Conservation (phyloP, 2,113 vertebrate species). For the Centropus bengalensis region DNA sequence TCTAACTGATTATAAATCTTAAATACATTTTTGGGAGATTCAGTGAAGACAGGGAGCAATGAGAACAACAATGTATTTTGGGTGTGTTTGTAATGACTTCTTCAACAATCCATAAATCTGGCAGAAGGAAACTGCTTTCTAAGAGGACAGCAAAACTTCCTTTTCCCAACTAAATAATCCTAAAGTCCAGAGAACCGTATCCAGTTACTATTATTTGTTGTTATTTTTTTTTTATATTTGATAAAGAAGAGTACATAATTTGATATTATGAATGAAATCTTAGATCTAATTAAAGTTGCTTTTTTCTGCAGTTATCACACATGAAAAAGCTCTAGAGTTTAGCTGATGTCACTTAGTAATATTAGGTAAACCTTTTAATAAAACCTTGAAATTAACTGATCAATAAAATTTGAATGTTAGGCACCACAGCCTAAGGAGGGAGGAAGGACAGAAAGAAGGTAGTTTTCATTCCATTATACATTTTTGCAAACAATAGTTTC, state of each 20-base stretch:
- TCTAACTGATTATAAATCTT: background rate
- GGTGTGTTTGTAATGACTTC: background rate
- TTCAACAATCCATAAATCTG: background rate
- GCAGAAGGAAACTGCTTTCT: background rate
- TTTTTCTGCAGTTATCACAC: background rate
- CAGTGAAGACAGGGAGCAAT: background rate
- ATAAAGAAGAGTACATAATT: background rate
- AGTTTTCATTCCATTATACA: background rate
- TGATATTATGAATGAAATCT: background rate
- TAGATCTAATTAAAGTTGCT: rapidly evolving
- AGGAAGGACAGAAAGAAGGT: background rate
- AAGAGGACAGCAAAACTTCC: background rate
- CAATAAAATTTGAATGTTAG: background rate
- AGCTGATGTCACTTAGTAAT: background rate
- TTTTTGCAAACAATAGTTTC: background rate
- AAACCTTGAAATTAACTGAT: background rate
- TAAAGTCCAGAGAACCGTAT: background rate
- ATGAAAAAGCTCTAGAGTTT: background rate
- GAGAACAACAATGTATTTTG: background rate
- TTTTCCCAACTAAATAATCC: background rate
- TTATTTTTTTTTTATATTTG: background rate
- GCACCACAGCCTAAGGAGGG: background rate
- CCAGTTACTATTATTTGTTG: background rate
- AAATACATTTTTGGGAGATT: background rate
- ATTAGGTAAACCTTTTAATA: background rate